Evolutionary conservation across 1,140 invertebrate genomes (phyloP), one percentile per base, ranked within the genome.

Genomic region (Popillia japonica): DNA sequence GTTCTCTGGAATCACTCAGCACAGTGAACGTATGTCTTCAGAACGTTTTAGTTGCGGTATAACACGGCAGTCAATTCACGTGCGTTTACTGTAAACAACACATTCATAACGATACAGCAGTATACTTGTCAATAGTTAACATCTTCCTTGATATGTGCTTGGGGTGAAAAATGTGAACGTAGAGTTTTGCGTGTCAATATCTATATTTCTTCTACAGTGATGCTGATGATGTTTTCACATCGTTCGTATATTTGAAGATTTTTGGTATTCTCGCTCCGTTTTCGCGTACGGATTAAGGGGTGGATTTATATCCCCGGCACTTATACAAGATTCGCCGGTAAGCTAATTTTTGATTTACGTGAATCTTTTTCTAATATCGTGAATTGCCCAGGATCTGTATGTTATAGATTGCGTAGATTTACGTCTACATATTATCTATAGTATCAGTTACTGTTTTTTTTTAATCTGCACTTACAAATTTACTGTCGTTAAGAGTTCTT

Each of bases 11-110:
- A 44, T 41, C 14, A 44, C 17, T 74, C 72, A 42, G 27, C 6
- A 74, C 72, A 74, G 72, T 74, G 34, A 74, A 74, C 72, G 72
- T 40, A 74, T 74, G 72, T 74, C 72, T 74, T 74, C 34, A 68
- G 61, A 22, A 68, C 61, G 61, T 34, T 22, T 20, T 27, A 68
- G 61, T 68, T 68, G 61, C 61, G 61, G 22, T 22, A 68, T 68
- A 27, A 68, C 22, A 68, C 61, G 61, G 17, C 20, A 34, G 61
- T 68, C 61, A 34, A 68, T 68, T 68, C 61, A 68, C 61, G 61
- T 34, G 61, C 27, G 22, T 68, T 68, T 27, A 68, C 22, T 22
- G 61, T 34, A 68, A 68, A 68, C 61, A 68, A 22, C 22, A 22
- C 1, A 68, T 68, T 34, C 27, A 4, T 34, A 34, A 34, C 27